phyloP scores from a whole-genome alignment of 1,140 invertebrate species.

The Chrysopa pallens region DNA sequence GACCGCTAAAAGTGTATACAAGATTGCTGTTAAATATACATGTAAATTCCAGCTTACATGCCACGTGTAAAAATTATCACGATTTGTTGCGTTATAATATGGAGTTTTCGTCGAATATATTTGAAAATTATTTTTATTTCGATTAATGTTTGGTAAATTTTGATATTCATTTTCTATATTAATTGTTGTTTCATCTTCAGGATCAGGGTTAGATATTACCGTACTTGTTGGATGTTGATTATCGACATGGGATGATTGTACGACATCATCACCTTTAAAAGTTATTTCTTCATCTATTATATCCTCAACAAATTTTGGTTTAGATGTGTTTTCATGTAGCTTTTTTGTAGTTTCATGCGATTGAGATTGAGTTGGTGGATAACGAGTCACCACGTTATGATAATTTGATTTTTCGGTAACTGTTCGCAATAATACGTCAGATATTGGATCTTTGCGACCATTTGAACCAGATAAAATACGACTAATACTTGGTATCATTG shows the following conservation, averaged over 20 bases:
- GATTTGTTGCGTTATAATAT: slow-evolving; percentile 15
- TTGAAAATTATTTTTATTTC: slow-evolving; percentile 22
- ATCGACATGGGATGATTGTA: slow-evolving; percentile 2
- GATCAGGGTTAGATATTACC: not conserved
- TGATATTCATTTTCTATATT: slow-evolving; percentile 26
- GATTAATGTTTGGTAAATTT: slow-evolving; percentile 27
- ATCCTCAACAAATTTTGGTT: slow-evolving; percentile 2
- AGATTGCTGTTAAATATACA: slow-evolving; percentile 63
- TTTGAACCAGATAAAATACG: slow-evolving; percentile 64
- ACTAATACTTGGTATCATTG: slow-evolving; percentile 43
- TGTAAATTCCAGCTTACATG: slow-evolving; percentile 75
- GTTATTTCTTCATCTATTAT: not conserved
- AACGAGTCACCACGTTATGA: slow-evolving; percentile 22
- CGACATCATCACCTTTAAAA: not conserved
- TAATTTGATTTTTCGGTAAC: slow-evolving; percentile 40
- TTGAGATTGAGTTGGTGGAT: slow-evolving; percentile 20
- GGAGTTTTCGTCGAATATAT: slow-evolving; percentile 23
- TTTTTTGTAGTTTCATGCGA: slow-evolving; percentile 15
- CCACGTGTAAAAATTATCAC: slow-evolving; percentile 31
- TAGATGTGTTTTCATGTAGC: not conserved
- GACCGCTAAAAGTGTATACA: slow-evolving; percentile 63
- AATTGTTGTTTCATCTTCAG: slow-evolving; percentile 2
- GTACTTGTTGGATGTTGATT: not conserved
- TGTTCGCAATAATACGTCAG: slow-evolving; percentile 47
- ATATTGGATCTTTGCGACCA: slow-evolving; percentile 58